phyloP scores from a whole-genome alignment of 2,113 vertebrate genomes.

The Corythaixoides concolor region DNA sequence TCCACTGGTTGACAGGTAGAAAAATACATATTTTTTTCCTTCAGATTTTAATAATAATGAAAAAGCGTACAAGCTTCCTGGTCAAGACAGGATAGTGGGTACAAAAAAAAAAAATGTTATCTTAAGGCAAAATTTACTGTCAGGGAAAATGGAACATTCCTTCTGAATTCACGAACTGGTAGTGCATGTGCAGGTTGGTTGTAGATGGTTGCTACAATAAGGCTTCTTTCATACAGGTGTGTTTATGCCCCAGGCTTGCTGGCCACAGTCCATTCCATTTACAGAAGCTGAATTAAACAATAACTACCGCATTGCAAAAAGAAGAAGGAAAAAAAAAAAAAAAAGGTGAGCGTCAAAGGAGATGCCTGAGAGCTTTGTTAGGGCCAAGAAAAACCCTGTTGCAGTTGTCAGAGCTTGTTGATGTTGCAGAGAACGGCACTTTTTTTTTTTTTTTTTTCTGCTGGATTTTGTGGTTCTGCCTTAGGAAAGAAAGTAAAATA shows the following conservation, averaged over 20 bases:
- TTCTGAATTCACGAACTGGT: constrained; percentile 78
- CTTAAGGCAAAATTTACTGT: constrained; percentile 82
- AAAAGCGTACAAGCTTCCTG: constrained; percentile 71
- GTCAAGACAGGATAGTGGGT: constrained; percentile 74
- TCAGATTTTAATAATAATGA: constrained; percentile 72
- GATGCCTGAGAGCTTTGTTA: constrained; percentile 93
- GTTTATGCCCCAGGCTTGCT: constrained; percentile 97
- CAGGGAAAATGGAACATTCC: constrained; percentile 76
- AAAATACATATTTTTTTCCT: constrained; percentile 47
- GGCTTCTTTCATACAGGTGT: constrained; percentile 98
- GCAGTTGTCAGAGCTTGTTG: constrained; percentile 99
- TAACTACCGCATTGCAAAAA: constrained; percentile 95
- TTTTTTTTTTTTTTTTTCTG: constrained; percentile 78
- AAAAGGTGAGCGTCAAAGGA: constrained; percentile 89
- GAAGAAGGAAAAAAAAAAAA: constrained; percentile 39
- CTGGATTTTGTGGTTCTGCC: constrained; percentile 92
- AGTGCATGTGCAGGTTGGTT: constrained; percentile 86
- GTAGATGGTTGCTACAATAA: constrained; percentile 89
- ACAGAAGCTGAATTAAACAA: constrained; percentile 98
- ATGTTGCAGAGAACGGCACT: constrained; percentile 88
- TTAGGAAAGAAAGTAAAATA: constrained; percentile 97
- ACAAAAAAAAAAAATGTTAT: constrained; percentile 79
- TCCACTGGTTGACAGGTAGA: constrained; percentile 48
- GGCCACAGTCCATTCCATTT: constrained; percentile 97
- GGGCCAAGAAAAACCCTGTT: constrained; percentile 95